Evolutionary conservation across 1,140 invertebrate genomes (phyloP).

Genomic region (Cherax quadricarinatus): DNA sequence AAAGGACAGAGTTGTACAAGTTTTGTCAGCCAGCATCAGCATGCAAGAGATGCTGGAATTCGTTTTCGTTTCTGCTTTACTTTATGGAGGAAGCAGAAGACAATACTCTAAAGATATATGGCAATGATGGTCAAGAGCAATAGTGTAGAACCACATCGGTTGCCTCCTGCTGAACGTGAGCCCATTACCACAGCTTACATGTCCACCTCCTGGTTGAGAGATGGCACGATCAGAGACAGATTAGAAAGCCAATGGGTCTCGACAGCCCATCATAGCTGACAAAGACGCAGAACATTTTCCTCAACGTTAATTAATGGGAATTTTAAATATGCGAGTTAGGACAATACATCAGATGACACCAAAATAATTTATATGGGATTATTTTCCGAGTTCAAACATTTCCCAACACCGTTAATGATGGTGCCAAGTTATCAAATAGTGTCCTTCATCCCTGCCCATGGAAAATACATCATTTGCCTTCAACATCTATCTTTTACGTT

Average conservation of each 20-base stretch:
- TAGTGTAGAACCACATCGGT: constrained; percentile 39
- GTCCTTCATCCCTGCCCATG: no score
- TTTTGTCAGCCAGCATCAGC: constrained; percentile 26
- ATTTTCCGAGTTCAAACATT: no score
- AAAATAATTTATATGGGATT: no score
- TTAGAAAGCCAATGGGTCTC: background rate
- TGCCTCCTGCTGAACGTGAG: constrained; percentile 30
- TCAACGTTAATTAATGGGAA: no score
- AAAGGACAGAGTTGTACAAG: background rate
- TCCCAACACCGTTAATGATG: no score
- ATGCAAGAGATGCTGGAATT: constrained; percentile 6
- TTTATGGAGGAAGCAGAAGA: constrained; percentile 28
- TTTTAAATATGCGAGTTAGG: no score
- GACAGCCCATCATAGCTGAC: no score
- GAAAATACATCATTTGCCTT: no score
- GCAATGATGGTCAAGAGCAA: constrained; percentile 55
- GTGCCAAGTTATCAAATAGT: no score
- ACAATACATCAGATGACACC: no score
- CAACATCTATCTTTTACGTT: no score
- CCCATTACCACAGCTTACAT: constrained; percentile 27
- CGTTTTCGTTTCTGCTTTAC: constrained; percentile 19
- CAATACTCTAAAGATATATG: background rate
- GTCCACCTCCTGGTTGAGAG: constrained; percentile 35
- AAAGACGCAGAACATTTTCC: no score
- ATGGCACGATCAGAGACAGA: constrained; percentile 32